A percentile compares a stretch with the other conserved stretches of the same genome.
These are phyloP conservation scores for Linnaemya vulpina DNA, from an alignment of 2,888 invertebrate genomes.

Conservation along the genomic window DNA sequence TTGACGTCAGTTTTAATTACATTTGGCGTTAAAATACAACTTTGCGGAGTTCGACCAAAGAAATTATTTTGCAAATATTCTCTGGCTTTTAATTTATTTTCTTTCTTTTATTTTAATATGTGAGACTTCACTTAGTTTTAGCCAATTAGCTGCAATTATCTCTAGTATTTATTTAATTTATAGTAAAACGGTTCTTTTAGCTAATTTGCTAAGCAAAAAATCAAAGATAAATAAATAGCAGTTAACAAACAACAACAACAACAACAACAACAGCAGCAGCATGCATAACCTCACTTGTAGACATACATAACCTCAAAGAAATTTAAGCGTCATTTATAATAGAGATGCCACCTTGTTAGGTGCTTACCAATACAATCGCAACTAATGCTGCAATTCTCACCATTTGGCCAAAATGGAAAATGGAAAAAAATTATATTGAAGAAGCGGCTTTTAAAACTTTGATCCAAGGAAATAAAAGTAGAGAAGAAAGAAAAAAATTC, in stretches of 20 bases:
- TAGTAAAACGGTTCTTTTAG: constrained; percentile 44
- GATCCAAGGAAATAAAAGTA: constrained; percentile 45
- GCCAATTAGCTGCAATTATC: constrained; percentile 40
- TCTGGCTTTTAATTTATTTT: constrained; percentile 25
- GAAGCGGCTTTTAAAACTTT: constrained; percentile 52
- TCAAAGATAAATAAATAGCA: constrained; percentile 5
- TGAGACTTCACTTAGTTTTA: constrained; percentile 38
- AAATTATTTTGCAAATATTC: constrained; percentile 20
- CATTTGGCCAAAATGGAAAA: neutral
- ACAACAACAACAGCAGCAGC: constrained; percentile 10
- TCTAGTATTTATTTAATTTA: constrained; percentile 44
- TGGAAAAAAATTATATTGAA: neutral
- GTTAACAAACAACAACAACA: neutral
- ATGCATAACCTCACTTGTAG: constrained; percentile 19
- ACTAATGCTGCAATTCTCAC: constrained; percentile 18
- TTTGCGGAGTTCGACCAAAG: neutral
- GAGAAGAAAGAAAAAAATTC: constrained; percentile 3
- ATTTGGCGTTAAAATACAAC: constrained; percentile 54
- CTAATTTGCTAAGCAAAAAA: constrained; percentile 29
- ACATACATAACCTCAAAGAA: constrained; percentile 39
- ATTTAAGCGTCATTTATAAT: constrained; percentile 36
- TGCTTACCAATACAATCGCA: constrained; percentile 2
- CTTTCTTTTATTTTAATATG: neutral
- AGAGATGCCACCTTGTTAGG: constrained; percentile 58
- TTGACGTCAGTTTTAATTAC: constrained; percentile 42